These are phyloP conservation scores for Columba janthina DNA, from an alignment of 2,113 vertebrate species.

Conservation along the genomic window DNA sequence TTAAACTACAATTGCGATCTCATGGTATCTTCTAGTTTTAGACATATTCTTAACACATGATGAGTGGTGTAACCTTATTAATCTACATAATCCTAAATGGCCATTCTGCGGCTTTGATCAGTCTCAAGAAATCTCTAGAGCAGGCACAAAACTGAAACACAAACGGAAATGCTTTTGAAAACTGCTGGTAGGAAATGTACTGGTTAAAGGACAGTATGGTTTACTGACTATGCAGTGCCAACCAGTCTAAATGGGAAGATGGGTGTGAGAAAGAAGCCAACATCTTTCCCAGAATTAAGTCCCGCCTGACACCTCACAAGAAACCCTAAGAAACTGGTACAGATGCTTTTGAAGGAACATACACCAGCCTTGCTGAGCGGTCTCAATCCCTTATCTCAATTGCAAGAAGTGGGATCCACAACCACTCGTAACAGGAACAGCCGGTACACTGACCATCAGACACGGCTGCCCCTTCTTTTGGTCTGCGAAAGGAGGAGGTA, in stretches of 20 bases:
- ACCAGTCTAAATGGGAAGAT: not conserved
- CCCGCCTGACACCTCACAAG: not conserved
- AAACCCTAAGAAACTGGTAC: not conserved
- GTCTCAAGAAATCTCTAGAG: not conserved
- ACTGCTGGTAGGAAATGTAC: not conserved
- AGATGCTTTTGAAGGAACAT: not conserved
- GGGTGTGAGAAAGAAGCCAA: not conserved
- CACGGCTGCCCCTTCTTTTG: not conserved
- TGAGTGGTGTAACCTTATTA: not conserved
- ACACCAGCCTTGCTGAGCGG: not conserved
- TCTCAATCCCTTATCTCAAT: rapidly evolving
- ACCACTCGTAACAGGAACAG: not conserved
- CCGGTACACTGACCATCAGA: not conserved
- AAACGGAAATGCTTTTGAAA: not conserved
- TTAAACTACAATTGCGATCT: not conserved
- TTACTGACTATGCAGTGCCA: not conserved
- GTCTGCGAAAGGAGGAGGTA: not conserved
- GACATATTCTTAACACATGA: not conserved
- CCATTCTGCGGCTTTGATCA: not conserved
- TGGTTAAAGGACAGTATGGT: not conserved
- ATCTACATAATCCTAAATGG: not conserved
- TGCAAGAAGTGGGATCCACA: not conserved
- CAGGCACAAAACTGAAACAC: not conserved
- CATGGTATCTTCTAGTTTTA: rapidly evolving
- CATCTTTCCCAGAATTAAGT: not conserved